Evolutionary conservation across 2,797 vertebrate species (phyloP).

Genomic region (Halcyon chelicuti): DNA sequence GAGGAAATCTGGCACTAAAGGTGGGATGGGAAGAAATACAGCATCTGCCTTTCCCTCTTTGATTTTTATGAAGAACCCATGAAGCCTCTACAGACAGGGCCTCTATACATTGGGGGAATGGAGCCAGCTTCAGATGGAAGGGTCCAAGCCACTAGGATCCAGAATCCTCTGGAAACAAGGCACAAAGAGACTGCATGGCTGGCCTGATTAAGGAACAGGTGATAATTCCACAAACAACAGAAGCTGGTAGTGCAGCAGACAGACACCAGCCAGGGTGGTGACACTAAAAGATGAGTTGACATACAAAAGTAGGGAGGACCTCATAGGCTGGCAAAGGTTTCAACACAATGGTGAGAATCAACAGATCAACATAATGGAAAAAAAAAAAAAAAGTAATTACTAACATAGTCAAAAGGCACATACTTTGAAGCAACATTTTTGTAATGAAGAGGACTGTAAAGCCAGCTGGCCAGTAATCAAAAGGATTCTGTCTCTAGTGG

Average conservation of each 20-base stretch:
- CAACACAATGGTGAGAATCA: neutral
- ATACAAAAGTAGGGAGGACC: neutral
- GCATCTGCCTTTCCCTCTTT: neutral
- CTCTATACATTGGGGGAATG: neutral
- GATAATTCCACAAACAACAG: neutral
- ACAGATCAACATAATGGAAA: neutral
- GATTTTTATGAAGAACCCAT: neutral
- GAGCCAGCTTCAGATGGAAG: neutral
- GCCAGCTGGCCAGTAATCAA: neutral
- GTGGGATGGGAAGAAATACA: neutral
- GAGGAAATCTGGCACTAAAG: neutral
- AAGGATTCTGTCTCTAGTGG: neutral
- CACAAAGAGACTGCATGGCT: neutral
- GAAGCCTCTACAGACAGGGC: neutral
- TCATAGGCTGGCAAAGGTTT: neutral
- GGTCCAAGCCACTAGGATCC: neutral
- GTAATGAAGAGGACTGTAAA: neutral
- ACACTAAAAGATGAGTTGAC: neutral
- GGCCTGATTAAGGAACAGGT: neutral
- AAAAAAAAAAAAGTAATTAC: neutral
- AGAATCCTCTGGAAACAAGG: neutral
- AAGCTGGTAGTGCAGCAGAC: neutral
- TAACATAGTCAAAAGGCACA: neutral
- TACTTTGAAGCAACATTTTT: neutral
- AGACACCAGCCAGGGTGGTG: neutral